Evolutionary conservation across 2,797 vertebrate species (phyloP), one percentile per base, ranked within the genome.

Genomic region (Gila robusta): DNA sequence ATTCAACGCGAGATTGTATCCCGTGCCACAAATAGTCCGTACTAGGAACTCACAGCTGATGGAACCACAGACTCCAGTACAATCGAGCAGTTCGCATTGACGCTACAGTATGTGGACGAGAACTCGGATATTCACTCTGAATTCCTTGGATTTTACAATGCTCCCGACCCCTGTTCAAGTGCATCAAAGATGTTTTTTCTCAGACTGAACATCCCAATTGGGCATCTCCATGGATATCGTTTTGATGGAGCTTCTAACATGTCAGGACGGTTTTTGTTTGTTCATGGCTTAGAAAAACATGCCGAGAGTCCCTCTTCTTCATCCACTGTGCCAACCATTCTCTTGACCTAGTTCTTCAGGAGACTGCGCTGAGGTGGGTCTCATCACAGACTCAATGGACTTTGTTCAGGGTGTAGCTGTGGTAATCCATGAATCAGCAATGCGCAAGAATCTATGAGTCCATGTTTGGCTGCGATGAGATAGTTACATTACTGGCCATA

Each of bases 141-240:
- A 17, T 56, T 79, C 11, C 41, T 70, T 49, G 62, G 41, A 85
- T 79, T 85, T 85, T 78, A 85, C 59, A 71, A 66, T 69, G 83
- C 73, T 37, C 72, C 41, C 6, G 47, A 84, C 41, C 64, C 26
- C 62, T 70, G 64, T 79, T 85, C 59, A 35, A 35, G 14, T 59
- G 62, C 74, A 85, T 84, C 10, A 77, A 77, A 44, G 23, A 26
- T 47, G 23, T 56, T 28, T 84, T 67, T 64, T 32, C 49, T 44
- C 56, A 37, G 66, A 19, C 49, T 85, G 26, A 47, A 56, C 67
- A 39, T 77, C 62, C 28, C 28, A 32, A 32, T 32, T 32, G 28
- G 28, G 28, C 28, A 32, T 32, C 28, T 52, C 39, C 56, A 70
- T 44, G 37, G 23, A 44, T 12, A 21, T 44, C 19, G 44, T 32